Conservation (phyloP, 2,113 vertebrate genomes). For the Actinemys pallida region DNA sequence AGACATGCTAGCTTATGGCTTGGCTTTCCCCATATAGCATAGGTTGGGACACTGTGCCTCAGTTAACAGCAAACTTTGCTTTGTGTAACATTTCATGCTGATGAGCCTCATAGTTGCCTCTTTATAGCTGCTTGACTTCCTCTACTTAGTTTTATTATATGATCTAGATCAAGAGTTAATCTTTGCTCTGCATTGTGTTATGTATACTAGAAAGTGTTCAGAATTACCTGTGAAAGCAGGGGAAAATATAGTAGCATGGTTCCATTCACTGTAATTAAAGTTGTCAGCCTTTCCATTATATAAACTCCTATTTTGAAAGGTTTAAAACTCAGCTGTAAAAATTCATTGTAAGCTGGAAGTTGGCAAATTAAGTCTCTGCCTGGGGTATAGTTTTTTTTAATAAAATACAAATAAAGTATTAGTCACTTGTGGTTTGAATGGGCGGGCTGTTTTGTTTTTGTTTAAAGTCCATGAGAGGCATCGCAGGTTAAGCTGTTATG, state of each 20-base stretch:
- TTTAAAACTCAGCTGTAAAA: slow-evolving; percentile 62
- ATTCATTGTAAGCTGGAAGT: slow-evolving; percentile 35
- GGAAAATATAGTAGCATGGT: slow-evolving; percentile 45
- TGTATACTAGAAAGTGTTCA: slow-evolving; percentile 8
- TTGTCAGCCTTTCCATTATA: slow-evolving; percentile 71
- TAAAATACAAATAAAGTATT: slow-evolving; percentile 17
- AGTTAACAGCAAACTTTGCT: neutral
- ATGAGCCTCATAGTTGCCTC: neutral
- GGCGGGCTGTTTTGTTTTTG: neutral
- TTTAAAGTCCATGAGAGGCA: neutral
- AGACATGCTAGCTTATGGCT: neutral
- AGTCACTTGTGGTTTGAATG: neutral
- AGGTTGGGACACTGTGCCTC: neutral
- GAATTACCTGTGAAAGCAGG: slow-evolving; percentile 15
- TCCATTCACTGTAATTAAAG: slow-evolving; percentile 40
- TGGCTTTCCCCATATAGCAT: neutral
- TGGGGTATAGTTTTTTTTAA: slow-evolving; percentile 40
- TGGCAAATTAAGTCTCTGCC: slow-evolving; percentile 22
- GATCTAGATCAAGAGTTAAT: neutral
- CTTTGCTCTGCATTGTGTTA: slow-evolving; percentile 2
- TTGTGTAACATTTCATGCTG: neutral
- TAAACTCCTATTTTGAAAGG: slow-evolving; percentile 62
- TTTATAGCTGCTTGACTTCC: neutral
- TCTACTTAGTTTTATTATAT: neutral
- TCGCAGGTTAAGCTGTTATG: neutral